These are phyloP conservation scores for Antennarius maculatus DNA, from an alignment of 2,797 vertebrate genomes.

Conservation along the genomic window DNA sequence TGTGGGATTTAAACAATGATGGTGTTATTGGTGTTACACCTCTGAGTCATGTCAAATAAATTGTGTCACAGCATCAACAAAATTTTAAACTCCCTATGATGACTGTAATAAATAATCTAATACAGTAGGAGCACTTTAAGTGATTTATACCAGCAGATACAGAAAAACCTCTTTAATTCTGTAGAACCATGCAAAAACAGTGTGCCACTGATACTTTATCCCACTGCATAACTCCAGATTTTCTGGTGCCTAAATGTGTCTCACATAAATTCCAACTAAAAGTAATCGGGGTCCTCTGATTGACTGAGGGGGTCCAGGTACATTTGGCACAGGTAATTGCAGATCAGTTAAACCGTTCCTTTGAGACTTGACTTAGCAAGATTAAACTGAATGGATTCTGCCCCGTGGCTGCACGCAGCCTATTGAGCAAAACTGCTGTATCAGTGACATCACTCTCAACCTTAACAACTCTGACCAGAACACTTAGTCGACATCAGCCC, in stretches of 20 bases:
- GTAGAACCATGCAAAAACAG: not conserved
- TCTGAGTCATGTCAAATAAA: constrained; percentile 19
- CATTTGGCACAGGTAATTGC: constrained; percentile 44
- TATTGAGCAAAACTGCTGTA: constrained; percentile 29
- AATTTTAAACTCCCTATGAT: not conserved
- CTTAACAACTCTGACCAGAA: constrained; percentile 15
- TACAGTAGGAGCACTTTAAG: not conserved
- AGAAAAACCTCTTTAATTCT: not conserved
- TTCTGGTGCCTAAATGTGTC: not conserved
- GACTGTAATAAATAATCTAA: not conserved
- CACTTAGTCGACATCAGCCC: constrained; percentile 4
- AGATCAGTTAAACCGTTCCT: constrained; percentile 31
- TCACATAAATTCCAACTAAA: constrained; percentile 32
- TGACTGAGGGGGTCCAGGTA: constrained; percentile 31
- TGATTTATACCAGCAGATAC: not conserved
- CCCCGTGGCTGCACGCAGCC: constrained; percentile 34
- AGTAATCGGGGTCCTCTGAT: constrained; percentile 30
- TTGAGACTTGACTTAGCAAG: constrained; percentile 51
- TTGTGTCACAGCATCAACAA: constrained; percentile 12
- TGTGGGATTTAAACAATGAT: too few species aligned
- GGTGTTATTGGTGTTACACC: constrained; percentile 31
- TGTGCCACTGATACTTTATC: constrained; percentile 5
- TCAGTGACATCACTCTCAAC: constrained; percentile 26
- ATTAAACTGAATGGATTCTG: constrained; percentile 46
- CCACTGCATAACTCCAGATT: constrained; percentile 12